Evolutionary conservation across 1,140 invertebrate genomes (phyloP).

Genomic region (Cotesia chilonis): DNA sequence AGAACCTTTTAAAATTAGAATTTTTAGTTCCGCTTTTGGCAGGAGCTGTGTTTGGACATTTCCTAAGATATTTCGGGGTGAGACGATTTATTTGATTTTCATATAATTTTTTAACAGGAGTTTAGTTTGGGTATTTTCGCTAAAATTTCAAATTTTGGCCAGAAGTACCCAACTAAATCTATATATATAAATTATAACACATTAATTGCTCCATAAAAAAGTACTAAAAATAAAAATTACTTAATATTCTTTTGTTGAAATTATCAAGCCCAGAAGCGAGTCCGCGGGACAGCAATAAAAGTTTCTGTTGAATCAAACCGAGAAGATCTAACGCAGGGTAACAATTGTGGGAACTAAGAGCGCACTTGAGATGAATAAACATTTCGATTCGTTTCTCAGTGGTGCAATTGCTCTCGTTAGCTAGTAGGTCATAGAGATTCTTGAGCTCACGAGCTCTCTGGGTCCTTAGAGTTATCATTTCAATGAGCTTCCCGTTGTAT

Average conservation of each 20-base stretch:
- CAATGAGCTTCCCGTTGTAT: slow-evolving; percentile 67
- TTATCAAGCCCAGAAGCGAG: slow-evolving; percentile 65
- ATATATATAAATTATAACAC: no score
- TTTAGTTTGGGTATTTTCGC: no score
- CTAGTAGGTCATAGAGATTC: slow-evolving; percentile 68
- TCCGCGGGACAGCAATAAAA: slow-evolving; percentile 66
- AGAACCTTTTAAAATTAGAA: no score
- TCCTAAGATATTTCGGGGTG: no score
- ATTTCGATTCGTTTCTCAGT: slow-evolving; percentile 68
- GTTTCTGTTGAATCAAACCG: slow-evolving; percentile 70
- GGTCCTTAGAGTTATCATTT: slow-evolving; percentile 73
- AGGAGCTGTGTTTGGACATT: no score
- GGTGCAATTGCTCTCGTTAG: slow-evolving; percentile 59
- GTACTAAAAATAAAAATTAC: slow-evolving; percentile 45
- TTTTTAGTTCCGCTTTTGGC: no score
- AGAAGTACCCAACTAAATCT: no score
- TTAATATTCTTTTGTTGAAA: slow-evolving; percentile 68
- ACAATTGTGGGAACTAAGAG: slow-evolving; percentile 67
- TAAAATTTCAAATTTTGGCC: no score
- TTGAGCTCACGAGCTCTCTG: slow-evolving; percentile 72
- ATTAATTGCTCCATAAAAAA: background rate
- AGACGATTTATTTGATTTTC: no score
- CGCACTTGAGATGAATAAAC: slow-evolving; percentile 68
- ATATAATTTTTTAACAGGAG: no score
- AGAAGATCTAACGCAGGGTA: slow-evolving; percentile 67